A percentile compares a stretch with the other conserved stretches of the same genome.
Evolutionary conservation across 2,113 vertebrate genomes (phyloP).

Genomic region (Alexandromys fortis): DNA sequence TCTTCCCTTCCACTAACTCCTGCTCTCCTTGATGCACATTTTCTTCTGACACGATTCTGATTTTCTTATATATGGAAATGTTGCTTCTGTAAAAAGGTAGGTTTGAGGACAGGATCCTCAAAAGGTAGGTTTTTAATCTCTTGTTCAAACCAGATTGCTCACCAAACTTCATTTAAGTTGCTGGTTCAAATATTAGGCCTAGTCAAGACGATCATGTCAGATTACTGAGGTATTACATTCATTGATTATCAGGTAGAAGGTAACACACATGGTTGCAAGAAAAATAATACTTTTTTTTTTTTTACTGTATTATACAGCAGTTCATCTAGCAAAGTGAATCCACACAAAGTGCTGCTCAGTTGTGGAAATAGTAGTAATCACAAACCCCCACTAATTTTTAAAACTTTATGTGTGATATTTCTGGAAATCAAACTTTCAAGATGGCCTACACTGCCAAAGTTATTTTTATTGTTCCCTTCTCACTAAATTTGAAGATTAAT

Average conservation of each 20-base stretch:
- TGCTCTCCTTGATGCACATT: slow-evolving; percentile 19
- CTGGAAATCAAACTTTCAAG: slow-evolving; percentile 21
- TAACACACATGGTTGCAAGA: not conserved
- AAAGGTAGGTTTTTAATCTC: slow-evolving; percentile 74
- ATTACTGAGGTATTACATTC: not conserved
- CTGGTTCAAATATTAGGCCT: not conserved
- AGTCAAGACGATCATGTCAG: not conserved
- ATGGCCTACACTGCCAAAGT: not conserved
- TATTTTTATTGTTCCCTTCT: not conserved
- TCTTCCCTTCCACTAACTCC: slow-evolving; percentile 37
- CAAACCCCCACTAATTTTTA: not conserved
- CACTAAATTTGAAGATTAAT: slow-evolving; percentile 17
- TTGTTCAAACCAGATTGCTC: not conserved
- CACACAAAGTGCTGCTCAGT: not conserved
- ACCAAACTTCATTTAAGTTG: not conserved
- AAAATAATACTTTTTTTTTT: not conserved
- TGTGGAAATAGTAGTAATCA: not conserved
- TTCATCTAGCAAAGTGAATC: not conserved
- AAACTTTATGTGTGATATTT: not conserved
- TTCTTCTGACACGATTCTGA: slow-evolving; percentile 54
- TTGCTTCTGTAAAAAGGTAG: slow-evolving; percentile 67
- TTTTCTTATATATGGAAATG: slow-evolving; percentile 56
- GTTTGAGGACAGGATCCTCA: slow-evolving; percentile 42
- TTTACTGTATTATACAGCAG: not conserved
- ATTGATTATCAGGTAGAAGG: not conserved